These are phyloP conservation scores for Zygaena filipendulae DNA, from an alignment of 2,888 invertebrate species.

Conservation along the genomic window DNA sequence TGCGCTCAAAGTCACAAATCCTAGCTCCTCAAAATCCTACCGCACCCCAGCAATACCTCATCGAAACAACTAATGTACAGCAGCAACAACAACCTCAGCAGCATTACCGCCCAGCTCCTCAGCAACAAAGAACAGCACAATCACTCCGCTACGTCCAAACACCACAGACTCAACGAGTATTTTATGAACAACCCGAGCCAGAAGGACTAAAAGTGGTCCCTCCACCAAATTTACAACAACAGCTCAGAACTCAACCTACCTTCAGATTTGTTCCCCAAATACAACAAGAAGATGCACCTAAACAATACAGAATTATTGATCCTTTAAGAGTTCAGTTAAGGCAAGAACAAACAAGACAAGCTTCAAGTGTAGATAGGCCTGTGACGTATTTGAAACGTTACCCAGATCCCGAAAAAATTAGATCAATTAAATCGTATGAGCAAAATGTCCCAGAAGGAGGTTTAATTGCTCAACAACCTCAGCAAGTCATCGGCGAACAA, in stretches of 20 bases:
- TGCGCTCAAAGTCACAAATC: constrained; percentile 40
- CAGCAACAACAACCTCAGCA: constrained; percentile 30
- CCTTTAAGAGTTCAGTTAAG: constrained; percentile 37
- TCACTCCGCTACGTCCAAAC: constrained; percentile 39
- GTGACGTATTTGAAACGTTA: constrained; percentile 49
- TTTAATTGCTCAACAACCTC: constrained; percentile 28
- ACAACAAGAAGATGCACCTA: constrained; percentile 47
- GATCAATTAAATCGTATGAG: constrained; percentile 44
- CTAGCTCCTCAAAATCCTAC: constrained; percentile 32
- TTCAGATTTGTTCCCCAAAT: constrained; percentile 47
- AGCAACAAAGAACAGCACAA: constrained; percentile 37
- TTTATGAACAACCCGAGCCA: constrained; percentile 46
- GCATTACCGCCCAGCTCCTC: constrained; percentile 14
- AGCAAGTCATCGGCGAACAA: constrained; percentile 40
- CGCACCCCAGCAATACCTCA: constrained; percentile 59
- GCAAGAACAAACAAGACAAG: constrained; percentile 38
- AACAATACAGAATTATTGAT: constrained; percentile 50
- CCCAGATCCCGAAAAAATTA: constrained; percentile 46
- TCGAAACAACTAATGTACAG: constrained; percentile 59
- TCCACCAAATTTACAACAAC: constrained; percentile 48
- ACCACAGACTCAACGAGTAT: constrained; percentile 28
- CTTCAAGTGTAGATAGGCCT: constrained; percentile 42
- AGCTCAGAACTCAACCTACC: constrained; percentile 28
- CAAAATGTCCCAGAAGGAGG: constrained; percentile 31
- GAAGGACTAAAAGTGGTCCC: constrained; percentile 57